Percentiles rank a stretch among this genome's conserved stretches.
phyloP scores from a whole-genome alignment of 2,888 invertebrate genomes.

The Drosophila hamatofila region DNA sequence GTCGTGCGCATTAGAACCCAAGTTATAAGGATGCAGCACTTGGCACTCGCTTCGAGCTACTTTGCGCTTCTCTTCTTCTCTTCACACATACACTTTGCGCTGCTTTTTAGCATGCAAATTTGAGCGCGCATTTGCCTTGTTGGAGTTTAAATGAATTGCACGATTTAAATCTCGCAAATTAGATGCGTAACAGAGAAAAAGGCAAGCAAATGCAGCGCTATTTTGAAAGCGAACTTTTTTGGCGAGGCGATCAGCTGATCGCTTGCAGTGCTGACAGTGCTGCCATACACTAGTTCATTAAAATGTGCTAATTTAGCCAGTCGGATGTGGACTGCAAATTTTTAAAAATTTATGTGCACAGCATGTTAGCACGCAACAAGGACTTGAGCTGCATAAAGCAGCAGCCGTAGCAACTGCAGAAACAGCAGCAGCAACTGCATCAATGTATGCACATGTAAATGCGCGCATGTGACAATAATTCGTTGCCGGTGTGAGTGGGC shows the following conservation, averaged over 20 bases:
- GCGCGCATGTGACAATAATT: conserved; percentile 37
- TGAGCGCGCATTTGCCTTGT: conserved; percentile 15
- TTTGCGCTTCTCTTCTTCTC: background rate
- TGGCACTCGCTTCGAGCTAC: conserved; percentile 39
- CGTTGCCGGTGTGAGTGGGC: conserved; percentile 8
- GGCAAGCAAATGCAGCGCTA: background rate
- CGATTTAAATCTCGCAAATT: conserved; percentile 37
- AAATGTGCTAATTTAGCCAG: conserved; percentile 2
- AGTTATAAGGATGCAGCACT: conserved; percentile 49
- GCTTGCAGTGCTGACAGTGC: background rate
- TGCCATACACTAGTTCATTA: conserved; percentile 1
- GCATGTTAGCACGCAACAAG: conserved; percentile 21
- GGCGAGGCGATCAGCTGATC: conserved; percentile 6
- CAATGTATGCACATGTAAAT: conserved; percentile 12
- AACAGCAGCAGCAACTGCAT: background rate
- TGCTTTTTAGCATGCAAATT: conserved; percentile 10
- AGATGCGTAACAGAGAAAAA: background rate
- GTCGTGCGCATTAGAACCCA: conserved; percentile 59
- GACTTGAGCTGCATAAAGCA: conserved; percentile 33
- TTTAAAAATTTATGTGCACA: conserved; percentile 37
- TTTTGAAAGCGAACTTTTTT: background rate
- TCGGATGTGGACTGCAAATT: background rate
- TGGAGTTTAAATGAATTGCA: conserved; percentile 35
- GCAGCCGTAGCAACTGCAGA: background rate
- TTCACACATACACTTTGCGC: background rate